Evolutionary conservation across 2,113 vertebrate genomes (phyloP), one percentile per base, ranked within the genome.

Genomic region (Panthera uncia): DNA sequence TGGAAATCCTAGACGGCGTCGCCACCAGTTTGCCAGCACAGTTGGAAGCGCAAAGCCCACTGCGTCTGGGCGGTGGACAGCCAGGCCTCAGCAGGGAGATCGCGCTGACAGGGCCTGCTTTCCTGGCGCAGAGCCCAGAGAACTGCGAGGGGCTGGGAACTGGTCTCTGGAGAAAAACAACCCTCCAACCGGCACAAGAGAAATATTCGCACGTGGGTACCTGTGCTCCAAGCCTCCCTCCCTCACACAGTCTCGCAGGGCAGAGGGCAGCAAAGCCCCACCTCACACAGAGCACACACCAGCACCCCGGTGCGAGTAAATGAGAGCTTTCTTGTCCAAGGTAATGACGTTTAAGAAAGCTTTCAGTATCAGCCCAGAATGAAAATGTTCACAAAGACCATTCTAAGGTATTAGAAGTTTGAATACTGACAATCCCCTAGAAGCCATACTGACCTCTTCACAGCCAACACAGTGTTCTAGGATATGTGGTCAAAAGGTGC

Each of bases 381-480:
- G 11, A 19, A 84, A 71, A 63, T 0, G 9, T 48, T 84, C n/a
- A 3, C 52, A 45, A 79, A 55, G 52, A 55, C 15, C 14, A 27
- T 15, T 36, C 36, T 50, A 8, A 50, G 71, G 48, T 9, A 12
- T 19, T 5, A 9, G 6, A 50, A 18, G 41, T 41, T 29, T 41
- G 41, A 9, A 76, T 1, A 7, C 3, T 13, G 27, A 85, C 95
- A 57, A 21, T 7, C 52, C 19, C 50, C 0, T 38, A 68, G 19
- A 29, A 29, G 13, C n/a, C 29, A 3, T 0, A 13, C 25, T 31
- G 29, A 19, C 31, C 1, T 23, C 31, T 38, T 31, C 16, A 33
- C 45, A 7, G 9, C 52, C 41, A 73, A 33, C n/a, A 29, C 0
- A 9, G 1, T 5, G 10, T 3, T 7, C 25, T 12, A 0, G 0